Evolutionary conservation across 2,888 invertebrate species (phyloP).

Genomic region (Pristionchus exspectatus): DNA sequence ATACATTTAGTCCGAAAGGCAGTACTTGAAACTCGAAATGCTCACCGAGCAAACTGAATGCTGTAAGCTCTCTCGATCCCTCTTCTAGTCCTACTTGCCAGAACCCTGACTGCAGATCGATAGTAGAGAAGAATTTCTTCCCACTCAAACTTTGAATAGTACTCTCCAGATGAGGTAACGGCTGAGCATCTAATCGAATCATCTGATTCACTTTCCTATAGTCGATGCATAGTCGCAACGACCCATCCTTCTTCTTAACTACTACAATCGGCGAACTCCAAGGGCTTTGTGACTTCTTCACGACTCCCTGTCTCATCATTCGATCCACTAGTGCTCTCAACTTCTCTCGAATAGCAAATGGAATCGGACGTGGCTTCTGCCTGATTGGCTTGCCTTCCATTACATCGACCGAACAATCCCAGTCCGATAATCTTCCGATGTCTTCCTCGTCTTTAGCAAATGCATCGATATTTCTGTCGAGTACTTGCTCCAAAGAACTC

Average conservation of each 20-base stretch:
- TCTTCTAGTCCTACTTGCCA: slow-evolving; percentile 67
- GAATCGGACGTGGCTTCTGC: slow-evolving; percentile 49
- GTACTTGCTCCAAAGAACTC: not conserved
- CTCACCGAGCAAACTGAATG: slow-evolving; percentile 64
- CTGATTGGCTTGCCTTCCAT: not conserved
- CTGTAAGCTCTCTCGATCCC: slow-evolving; percentile 63
- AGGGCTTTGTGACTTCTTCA: slow-evolving; percentile 53
- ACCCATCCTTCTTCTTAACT: slow-evolving; percentile 58
- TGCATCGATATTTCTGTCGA: not conserved
- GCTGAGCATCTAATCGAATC: slow-evolving; percentile 61
- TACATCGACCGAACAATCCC: not conserved
- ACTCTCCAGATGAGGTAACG: slow-evolving; percentile 64
- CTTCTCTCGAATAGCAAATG: slow-evolving; percentile 54
- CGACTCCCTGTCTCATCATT: slow-evolving; percentile 43
- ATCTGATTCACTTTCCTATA: slow-evolving; percentile 64
- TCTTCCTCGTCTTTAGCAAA: not conserved
- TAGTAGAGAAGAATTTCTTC: slow-evolving; percentile 59
- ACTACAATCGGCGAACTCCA: slow-evolving; percentile 58
- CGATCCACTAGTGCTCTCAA: slow-evolving; percentile 4
- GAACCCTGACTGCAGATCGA: slow-evolving; percentile 67
- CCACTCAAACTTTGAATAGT: slow-evolving; percentile 60
- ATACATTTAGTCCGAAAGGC: slow-evolving; percentile 70
- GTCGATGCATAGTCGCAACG: slow-evolving; percentile 53
- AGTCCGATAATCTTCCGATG: not conserved
- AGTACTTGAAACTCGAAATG: slow-evolving; percentile 70